phyloP scores from a whole-genome alignment of 2,797 vertebrate species.

The Diplodus sargus region DNA sequence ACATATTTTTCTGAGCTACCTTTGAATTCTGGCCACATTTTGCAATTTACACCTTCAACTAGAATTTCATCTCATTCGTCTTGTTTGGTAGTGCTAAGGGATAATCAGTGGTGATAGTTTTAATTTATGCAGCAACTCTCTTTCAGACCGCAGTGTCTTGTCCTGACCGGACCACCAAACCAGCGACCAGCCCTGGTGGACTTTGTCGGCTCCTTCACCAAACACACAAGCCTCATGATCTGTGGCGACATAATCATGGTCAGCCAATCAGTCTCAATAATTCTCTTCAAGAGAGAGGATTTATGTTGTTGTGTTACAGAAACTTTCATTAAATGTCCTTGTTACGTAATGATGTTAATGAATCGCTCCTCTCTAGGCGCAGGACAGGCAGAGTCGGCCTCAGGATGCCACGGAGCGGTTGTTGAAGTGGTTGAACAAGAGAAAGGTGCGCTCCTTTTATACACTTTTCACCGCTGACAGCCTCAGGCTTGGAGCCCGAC shows the following conservation, averaged over 20 bases:
- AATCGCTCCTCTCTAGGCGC: conserved; percentile 47
- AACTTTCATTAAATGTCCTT: not conserved
- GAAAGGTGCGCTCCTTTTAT: conserved; percentile 85
- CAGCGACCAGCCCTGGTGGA: conserved; percentile 84
- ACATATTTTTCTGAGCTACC: no score
- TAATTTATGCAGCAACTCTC: not conserved
- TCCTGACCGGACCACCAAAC: conserved; percentile 83
- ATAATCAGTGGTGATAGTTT: not conserved
- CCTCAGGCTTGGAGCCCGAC: conserved; percentile 76
- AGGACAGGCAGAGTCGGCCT: conserved; percentile 46
- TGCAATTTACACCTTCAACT: not conserved
- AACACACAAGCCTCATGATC: conserved; percentile 86
- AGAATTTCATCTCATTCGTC: not conserved
- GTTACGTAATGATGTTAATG: not conserved
- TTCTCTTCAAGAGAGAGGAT: not conserved
- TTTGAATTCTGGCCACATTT: no score
- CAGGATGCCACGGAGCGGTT: conserved; percentile 54
- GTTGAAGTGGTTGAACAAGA: conserved; percentile 81
- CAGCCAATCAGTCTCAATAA: conserved; percentile 5
- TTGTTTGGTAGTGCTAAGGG: not conserved
- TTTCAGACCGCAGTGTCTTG: conserved; percentile 85
- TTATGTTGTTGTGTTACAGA: not conserved
- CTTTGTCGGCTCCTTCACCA: conserved; percentile 85
- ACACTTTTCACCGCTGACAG: conserved; percentile 65
- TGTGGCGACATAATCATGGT: conserved; percentile 85